These are phyloP conservation scores for Corbicula japonica DNA, from an alignment of 2,888 invertebrate species.

Conservation along the genomic window DNA sequence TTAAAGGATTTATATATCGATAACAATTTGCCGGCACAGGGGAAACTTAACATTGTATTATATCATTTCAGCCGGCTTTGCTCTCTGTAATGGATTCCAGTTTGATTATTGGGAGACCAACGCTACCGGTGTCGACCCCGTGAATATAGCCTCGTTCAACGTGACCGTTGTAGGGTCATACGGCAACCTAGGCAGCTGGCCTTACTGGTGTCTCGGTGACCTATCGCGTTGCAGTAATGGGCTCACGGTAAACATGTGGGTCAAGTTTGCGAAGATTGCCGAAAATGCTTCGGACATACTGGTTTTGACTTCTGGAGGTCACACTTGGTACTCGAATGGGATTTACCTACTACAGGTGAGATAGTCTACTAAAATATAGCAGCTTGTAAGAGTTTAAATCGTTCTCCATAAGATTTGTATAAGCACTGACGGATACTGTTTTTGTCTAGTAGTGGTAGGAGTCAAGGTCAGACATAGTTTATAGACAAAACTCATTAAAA, in stretches of 20 bases:
- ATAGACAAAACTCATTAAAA: no score
- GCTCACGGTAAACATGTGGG: conserved; percentile 76
- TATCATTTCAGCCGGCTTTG: conserved; percentile 1
- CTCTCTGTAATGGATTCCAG: conserved; percentile 42
- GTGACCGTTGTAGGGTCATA: conserved; percentile 68
- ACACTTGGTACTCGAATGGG: conserved; percentile 79
- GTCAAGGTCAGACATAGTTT: no score
- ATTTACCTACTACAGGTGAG: conserved; percentile 74
- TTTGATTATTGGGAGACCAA: conserved; percentile 70
- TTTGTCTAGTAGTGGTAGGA: background rate
- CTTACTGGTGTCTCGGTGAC: conserved; percentile 84
- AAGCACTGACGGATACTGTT: no score
- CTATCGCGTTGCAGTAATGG: conserved; percentile 78
- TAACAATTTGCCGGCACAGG: no score
- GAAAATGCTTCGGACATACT: conserved; percentile 65
- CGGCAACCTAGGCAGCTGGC: conserved; percentile 76
- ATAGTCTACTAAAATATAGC: no score
- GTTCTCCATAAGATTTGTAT: no score
- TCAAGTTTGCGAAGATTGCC: conserved; percentile 67
- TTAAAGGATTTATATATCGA: no score
- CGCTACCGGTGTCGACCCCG: conserved; percentile 24
- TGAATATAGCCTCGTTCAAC: conserved; percentile 1
- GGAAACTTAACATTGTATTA: no score
- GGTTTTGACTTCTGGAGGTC: conserved; percentile 81
- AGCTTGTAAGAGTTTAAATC: no score